phyloP scores from a whole-genome alignment of 2,797 vertebrate genomes.

The Sphenodon punctatus region DNA sequence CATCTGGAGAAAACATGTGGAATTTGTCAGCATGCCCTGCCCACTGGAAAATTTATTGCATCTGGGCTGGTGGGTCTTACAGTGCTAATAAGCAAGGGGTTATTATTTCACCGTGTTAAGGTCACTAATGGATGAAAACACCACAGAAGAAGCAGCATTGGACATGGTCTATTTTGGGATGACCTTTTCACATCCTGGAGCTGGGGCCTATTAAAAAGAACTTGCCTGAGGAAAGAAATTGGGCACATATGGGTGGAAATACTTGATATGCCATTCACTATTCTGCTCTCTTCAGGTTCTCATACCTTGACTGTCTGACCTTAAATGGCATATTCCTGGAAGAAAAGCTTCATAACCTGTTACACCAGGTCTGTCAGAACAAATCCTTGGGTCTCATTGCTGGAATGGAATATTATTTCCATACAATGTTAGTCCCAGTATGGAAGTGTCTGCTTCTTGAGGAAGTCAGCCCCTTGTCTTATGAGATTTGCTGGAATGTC shows the following conservation, averaged over 20 bases:
- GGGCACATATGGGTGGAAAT: constrained; percentile 32
- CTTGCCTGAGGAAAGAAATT: constrained; percentile 5
- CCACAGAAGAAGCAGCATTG: background rate
- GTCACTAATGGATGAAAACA: constrained; percentile 47
- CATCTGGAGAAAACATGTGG: constrained; percentile 21
- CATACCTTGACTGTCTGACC: constrained; percentile 22
- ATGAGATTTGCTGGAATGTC: no score
- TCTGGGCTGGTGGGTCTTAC: constrained; percentile 13
- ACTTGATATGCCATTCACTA: constrained; percentile 1
- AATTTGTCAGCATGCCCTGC: background rate
- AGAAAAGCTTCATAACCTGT: constrained; percentile 35
- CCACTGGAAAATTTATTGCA: constrained; percentile 43
- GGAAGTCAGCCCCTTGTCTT: no score
- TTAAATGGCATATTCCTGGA: constrained; percentile 29
- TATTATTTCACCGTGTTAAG: constrained; percentile 52
- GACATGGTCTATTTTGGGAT: constrained; percentile 19
- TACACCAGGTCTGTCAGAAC: constrained; percentile 39
- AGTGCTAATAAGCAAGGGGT: constrained; percentile 7
- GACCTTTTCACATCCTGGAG: constrained; percentile 51
- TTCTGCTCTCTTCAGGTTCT: constrained; percentile 28
- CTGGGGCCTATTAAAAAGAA: constrained; percentile 1
- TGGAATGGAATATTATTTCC: constrained; percentile 61
- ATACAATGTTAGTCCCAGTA: no score
- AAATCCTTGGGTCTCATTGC: constrained; percentile 48
- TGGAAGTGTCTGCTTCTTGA: no score